Evolutionary conservation across 1,140 invertebrate genomes (phyloP), one percentile per base, ranked within the genome.

Genomic region (Bicyclus anynana): DNA sequence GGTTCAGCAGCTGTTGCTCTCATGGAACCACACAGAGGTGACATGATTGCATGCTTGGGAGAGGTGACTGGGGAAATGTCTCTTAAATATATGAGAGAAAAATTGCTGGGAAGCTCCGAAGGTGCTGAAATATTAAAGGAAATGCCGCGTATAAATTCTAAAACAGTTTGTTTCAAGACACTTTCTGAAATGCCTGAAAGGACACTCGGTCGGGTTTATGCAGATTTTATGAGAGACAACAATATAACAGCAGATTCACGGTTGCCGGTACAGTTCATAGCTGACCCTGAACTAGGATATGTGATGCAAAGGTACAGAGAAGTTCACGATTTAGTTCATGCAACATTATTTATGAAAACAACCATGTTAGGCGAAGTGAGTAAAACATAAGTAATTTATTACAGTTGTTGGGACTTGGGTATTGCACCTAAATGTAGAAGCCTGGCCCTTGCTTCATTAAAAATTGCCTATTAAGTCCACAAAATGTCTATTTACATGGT

Each of bases 261-360:
- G 66, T 86, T 94, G 60, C 90, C 93, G 26, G 97, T 99, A 0
- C 94, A 95, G 69, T 99, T 99, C 89, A 92, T 99, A 21, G 93
- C 97, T 72, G 95, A 99, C 87, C 85, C 94, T 4, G 94, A 98
- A 60, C 85, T 98, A 50, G 96, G 97, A 14, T 99, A 99, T 90
- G 94, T 99, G 2, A 98, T 99, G 94, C 96, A 98, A 87, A 90
- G 98, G 38, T 99, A 99, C 83, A 92, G 98, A 64, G 97, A 99
- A 90, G 94, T 95, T 13, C 98, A 99, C 84, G 98, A 99, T 90
- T 91, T 99, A 49, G 93, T 97, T 59, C 98, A 99, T 87, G 94
- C 97, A 0, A 84, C 96, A 5, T 90, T 99, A 23, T 92, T 93
- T 53, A 98, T 98, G 96, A 97, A 96, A 12, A 99, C 97, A 5